A percentile compares a stretch with the other conserved stretches of the same genome.
Conservation (phyloP, 2,797 vertebrate genomes). For the Argya squamiceps region DNA sequence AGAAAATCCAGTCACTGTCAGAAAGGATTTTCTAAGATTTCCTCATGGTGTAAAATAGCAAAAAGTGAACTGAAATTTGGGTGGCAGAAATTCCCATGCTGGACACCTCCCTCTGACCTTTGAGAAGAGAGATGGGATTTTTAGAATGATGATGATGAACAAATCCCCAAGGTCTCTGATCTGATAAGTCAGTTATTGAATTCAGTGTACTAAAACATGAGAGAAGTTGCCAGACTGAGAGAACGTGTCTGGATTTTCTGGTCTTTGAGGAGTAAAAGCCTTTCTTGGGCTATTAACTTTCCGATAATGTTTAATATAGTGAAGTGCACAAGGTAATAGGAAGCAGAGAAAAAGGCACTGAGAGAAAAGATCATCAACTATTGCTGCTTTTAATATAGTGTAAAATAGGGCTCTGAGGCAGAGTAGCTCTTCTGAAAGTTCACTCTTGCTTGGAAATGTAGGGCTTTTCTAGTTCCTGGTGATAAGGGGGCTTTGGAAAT, state of each 20-base stretch:
- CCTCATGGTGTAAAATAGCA: not conserved
- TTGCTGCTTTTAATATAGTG: not conserved
- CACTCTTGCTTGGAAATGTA: not conserved
- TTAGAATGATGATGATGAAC: not conserved
- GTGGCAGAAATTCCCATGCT: rapidly evolving
- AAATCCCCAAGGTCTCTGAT: not conserved
- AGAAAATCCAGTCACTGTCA: not conserved
- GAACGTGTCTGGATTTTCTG: not conserved
- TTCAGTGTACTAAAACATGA: not conserved
- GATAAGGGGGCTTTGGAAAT: not conserved
- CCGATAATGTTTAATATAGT: not conserved
- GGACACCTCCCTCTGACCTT: not conserved
- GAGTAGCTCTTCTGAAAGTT: not conserved
- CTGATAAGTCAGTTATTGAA: not conserved
- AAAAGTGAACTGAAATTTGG: not conserved
- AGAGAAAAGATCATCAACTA: not conserved
- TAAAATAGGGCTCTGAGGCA: not conserved
- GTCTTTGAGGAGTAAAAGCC: not conserved
- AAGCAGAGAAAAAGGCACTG: not conserved
- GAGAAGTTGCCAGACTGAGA: not conserved
- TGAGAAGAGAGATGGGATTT: not conserved
- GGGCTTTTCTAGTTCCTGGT: not conserved
- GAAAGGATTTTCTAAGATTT: not conserved
- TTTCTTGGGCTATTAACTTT: not conserved
- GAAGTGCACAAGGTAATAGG: not conserved